phyloP scores from a whole-genome alignment of 1,140 invertebrate genomes.

The Diorhabda elongata region DNA sequence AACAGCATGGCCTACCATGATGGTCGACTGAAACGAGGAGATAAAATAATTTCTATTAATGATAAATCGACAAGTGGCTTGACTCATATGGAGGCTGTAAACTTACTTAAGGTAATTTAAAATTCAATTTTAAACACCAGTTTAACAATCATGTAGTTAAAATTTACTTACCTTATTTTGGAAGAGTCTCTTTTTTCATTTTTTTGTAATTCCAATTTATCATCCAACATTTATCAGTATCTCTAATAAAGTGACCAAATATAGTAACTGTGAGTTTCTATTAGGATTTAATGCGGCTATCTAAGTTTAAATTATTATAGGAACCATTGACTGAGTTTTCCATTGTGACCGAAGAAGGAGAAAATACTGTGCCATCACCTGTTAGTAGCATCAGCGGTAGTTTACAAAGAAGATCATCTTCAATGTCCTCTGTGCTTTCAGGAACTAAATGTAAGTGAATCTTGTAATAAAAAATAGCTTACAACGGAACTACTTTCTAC shows the following conservation, averaged over 20 bases:
- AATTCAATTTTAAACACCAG: conserved; percentile 4
- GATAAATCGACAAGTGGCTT: conserved; percentile 75
- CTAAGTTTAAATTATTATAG: conserved; percentile 12
- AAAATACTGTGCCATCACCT: conserved; percentile 13
- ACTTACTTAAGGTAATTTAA: conserved; percentile 70
- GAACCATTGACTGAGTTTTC: conserved; percentile 18
- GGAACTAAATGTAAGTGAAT: conserved; percentile 24
- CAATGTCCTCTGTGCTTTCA: conserved; percentile 23
- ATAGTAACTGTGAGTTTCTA: too few relatives aligned
- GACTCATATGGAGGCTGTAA: conserved; percentile 78
- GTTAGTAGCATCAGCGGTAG: conserved; percentile 15
- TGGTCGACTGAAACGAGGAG: conserved; percentile 79
- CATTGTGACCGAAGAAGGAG: conserved; percentile 28
- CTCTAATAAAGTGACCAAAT: too few relatives aligned
- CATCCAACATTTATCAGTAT: not conserved
- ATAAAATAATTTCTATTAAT: conserved; percentile 85
- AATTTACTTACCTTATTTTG: not conserved
- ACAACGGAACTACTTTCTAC: too few relatives aligned
- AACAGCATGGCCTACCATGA: conserved; percentile 82
- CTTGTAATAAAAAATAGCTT: not conserved
- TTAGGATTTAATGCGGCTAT: too few relatives aligned
- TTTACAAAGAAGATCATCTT: conserved; percentile 24
- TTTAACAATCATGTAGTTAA: not conserved
- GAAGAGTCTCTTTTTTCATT: not conserved
- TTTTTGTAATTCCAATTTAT: not conserved